These are phyloP conservation scores for Pangasius krempfi DNA, from an alignment of 2,797 vertebrate genomes.

Conservation along the genomic window DNA sequence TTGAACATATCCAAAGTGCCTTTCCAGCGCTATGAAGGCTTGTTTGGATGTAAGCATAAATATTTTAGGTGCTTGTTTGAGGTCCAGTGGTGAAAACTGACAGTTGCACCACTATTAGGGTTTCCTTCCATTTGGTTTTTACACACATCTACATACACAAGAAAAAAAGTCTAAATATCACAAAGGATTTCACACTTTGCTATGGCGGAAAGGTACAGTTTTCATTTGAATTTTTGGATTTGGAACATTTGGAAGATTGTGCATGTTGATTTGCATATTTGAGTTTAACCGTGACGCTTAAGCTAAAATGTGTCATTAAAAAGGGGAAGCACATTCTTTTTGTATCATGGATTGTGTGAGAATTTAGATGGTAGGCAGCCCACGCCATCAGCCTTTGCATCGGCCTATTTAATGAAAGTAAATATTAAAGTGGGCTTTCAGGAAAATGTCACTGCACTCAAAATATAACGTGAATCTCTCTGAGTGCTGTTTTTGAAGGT, in stretches of 20 bases:
- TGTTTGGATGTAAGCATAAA: background rate
- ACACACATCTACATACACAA: background rate
- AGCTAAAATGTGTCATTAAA: background rate
- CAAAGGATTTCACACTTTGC: background rate
- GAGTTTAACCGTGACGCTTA: background rate
- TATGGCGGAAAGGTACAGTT: background rate
- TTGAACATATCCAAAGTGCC: background rate
- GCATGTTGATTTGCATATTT: background rate
- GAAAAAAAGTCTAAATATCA: background rate
- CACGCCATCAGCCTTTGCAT: background rate
- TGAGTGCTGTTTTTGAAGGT: background rate
- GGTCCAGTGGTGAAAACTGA: background rate
- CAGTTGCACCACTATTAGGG: background rate
- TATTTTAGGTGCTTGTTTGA: background rate
- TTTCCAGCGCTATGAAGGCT: background rate
- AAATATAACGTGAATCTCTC: background rate
- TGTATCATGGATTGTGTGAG: background rate
- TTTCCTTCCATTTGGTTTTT: background rate
- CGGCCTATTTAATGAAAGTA: background rate
- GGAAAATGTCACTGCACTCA: background rate
- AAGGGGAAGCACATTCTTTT: background rate
- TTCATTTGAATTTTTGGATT: background rate
- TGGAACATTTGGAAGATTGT: background rate
- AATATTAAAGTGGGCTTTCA: background rate
- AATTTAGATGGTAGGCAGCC: background rate